phyloP scores from a whole-genome alignment of 2,113 vertebrate genomes.

The Poecile atricapillus region DNA sequence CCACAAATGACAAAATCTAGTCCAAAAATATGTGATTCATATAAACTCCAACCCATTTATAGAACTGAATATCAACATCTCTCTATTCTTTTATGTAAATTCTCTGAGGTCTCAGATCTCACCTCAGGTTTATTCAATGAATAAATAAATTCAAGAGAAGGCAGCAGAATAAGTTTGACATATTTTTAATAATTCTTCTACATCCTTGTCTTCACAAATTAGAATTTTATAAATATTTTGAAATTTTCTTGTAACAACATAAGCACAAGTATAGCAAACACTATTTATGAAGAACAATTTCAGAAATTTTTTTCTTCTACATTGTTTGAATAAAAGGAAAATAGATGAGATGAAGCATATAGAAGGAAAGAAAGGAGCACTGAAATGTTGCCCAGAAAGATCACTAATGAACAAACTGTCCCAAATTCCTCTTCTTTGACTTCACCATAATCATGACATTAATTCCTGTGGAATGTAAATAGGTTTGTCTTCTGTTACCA shows the following conservation, averaged over 20 bases:
- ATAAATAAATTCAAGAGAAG: neutral
- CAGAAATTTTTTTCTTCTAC: neutral
- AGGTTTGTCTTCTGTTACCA: conserved; percentile 9
- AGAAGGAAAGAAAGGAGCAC: neutral
- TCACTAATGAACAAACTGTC: neutral
- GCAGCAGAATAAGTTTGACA: neutral
- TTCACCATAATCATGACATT: neutral
- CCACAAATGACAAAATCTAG: neutral
- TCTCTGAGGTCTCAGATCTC: neutral
- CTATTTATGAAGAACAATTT: neutral
- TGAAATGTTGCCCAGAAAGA: neutral
- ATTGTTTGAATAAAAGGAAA: neutral
- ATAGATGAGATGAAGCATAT: neutral
- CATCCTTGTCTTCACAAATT: neutral
- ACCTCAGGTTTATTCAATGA: neutral
- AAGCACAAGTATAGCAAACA: neutral
- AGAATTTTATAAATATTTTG: neutral
- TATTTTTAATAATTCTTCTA: neutral
- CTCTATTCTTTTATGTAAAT: neutral
- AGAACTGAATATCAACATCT: neutral
- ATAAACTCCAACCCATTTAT: neutral
- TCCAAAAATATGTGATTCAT: neutral
- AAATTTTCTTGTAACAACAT: neutral
- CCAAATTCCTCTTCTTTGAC: conserved; percentile 24
- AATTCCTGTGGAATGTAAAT: conserved; percentile 12